Evolutionary conservation across 2,113 vertebrate species (phyloP).

Genomic region (Tursiops truncatus): DNA sequence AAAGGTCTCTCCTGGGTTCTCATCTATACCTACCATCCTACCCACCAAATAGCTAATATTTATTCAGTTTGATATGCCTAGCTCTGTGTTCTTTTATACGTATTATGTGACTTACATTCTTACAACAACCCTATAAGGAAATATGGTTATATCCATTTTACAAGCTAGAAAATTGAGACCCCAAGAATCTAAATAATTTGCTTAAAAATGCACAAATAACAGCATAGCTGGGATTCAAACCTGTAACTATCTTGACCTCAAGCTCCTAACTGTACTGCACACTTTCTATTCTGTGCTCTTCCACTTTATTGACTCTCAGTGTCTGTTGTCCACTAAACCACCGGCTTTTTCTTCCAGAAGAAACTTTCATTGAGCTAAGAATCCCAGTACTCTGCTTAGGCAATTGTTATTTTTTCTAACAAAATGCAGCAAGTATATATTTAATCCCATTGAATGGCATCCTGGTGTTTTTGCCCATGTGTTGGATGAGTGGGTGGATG

Average conservation of each 20-base stretch:
- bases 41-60: background rate
- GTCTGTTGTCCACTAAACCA: background rate
- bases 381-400: background rate
- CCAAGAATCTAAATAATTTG: background rate
- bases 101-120: background rate
- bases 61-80: background rate
- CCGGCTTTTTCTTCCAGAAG: background rate
- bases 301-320: background rate
- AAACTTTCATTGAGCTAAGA: background rate
- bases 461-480: background rate
- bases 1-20: background rate
- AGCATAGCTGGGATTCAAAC: background rate
- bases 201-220: background rate
- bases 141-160: background rate
- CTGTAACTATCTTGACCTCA: background rate
- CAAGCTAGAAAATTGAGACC: background rate
- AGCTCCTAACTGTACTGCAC: background rate
- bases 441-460: background rate
- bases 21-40: background rate
- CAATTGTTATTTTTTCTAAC: background rate
- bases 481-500: background rate
- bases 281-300: background rate
- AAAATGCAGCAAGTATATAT: background rate
- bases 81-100: background rate
- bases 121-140: background rate